phyloP scores from a whole-genome alignment of 1,140 invertebrate genomes.

The Whitmania pigra region DNA sequence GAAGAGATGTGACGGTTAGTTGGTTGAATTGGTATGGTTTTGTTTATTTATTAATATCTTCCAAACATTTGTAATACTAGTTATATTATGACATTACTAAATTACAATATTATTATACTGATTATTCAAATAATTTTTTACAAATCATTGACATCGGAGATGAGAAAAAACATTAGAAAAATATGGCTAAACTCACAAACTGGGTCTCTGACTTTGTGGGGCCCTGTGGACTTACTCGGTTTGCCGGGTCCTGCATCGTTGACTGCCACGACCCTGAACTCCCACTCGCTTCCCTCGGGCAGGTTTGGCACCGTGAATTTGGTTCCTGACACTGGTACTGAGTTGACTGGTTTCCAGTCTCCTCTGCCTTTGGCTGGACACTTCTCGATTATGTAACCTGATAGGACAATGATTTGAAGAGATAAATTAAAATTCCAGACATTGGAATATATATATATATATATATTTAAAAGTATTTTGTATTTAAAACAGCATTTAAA shows the following conservation, averaged over 20 bases:
- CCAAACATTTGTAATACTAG: no score
- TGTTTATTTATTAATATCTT: no score
- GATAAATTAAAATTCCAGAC: background rate
- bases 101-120: no score
- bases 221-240: constrained; percentile 81
- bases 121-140: no score
- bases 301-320: constrained; percentile 78
- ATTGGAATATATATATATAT: no score
- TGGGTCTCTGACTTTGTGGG: constrained; percentile 68
- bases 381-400: constrained; percentile 79
- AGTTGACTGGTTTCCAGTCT: constrained; percentile 77
- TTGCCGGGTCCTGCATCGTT: constrained; percentile 90
- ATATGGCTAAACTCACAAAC: constrained; percentile 52
- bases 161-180: no score
- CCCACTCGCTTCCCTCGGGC: constrained; percentile 75
- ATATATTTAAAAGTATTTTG: background rate
- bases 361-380: constrained; percentile 73
- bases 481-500: no score
- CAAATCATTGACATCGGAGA: no score
- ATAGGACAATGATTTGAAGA: constrained; percentile 14
- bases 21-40: background rate
- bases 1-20: constrained; percentile 25
- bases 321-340: constrained; percentile 63
- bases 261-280: constrained; percentile 82
- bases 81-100: no score